Base-by-base conservation (phyloP, 2,113 vertebrate species). In the Struthidea cinerea region DNA sequence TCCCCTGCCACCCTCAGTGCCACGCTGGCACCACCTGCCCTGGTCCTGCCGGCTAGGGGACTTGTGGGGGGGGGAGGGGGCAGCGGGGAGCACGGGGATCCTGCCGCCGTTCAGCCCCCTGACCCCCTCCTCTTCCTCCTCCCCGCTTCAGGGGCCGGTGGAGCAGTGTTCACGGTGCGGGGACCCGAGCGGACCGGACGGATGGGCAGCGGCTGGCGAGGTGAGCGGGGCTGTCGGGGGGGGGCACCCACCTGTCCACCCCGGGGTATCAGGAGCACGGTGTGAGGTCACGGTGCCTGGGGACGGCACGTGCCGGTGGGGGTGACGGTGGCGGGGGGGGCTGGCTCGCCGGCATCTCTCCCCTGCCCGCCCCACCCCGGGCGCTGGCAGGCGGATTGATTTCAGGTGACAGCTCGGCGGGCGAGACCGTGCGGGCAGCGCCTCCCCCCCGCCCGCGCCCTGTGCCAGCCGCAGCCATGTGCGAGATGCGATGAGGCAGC, bases 331-430 rank as follows among this genome's bases (percentile, higher is more conserved):
- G 33, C 0, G 4, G 35, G 21, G 55, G 55, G 32, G 19, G 33
- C 33, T 71, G 84, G 61, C 63, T 93, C 2, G 4, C 21, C 1
- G 6, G 69, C 69, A 32, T 77, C 59, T 64, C 73, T 89, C 2
- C 35, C 7, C 41, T 73, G 52, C 63, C 85, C 1, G 4, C n/a
- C 71, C 80, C 87, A 59, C 60, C 63, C 44, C 1, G 3, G 60
- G 78, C 13, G 0, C 89, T 87, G 91, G 93, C 89, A 74, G 78
- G 86, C 60, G 2, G 93, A 92, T 94, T 95, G 91, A 95, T 95
- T 95, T 94, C 95, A 93, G 95, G 93, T 96, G 95, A 96, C 89
- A 94, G 93, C 89, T 96, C 74, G 46, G 87, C 87, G 5, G 80
- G 93, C 70, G 27, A 89, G 90, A 85, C 87, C 80, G 47, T 92